Conservation (phyloP, 2,888 invertebrate genomes). For the Noctuana brunneofusca region DNA sequence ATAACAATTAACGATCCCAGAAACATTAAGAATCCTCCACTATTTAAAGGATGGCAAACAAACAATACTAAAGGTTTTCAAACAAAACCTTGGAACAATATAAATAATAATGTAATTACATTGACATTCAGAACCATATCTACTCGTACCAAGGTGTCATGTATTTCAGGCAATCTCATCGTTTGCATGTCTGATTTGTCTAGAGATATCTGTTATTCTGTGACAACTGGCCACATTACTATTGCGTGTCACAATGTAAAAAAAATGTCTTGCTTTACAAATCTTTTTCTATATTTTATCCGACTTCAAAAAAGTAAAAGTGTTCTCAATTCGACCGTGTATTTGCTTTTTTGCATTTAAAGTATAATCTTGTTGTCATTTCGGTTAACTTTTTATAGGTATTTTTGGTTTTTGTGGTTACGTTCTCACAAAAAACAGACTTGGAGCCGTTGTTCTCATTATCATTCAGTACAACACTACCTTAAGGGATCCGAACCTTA, state of each 20-base stretch:
- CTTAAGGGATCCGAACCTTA: slow-evolving; percentile 13
- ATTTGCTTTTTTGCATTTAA: neutral
- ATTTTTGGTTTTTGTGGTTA: neutral
- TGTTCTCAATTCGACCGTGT: no score
- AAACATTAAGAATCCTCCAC: neutral
- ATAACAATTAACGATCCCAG: neutral
- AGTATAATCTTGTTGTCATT: neutral
- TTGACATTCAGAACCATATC: slow-evolving; percentile 7
- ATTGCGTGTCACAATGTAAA: neutral
- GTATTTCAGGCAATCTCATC: slow-evolving; percentile 5
- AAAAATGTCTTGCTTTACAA: no score
- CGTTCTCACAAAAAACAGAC: neutral
- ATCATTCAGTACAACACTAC: slow-evolving; percentile 9
- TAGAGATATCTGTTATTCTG: neutral
- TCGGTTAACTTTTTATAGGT: neutral
- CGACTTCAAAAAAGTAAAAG: no score
- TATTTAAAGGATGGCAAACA: neutral
- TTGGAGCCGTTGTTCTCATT: slow-evolving; percentile 8
- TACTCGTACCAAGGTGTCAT: slow-evolving; percentile 18
- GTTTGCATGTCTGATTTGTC: slow-evolving; percentile 8
- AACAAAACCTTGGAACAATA: slow-evolving; percentile 5
- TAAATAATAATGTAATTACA: slow-evolving; percentile 13
- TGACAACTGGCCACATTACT: slow-evolving; percentile 9
- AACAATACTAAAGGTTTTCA: neutral
- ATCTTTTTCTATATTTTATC: no score